Percentiles rank a stretch among this genome's conserved stretches.
Conservation (phyloP, 1,140 invertebrate species). For the Potamilus streckersoni region DNA sequence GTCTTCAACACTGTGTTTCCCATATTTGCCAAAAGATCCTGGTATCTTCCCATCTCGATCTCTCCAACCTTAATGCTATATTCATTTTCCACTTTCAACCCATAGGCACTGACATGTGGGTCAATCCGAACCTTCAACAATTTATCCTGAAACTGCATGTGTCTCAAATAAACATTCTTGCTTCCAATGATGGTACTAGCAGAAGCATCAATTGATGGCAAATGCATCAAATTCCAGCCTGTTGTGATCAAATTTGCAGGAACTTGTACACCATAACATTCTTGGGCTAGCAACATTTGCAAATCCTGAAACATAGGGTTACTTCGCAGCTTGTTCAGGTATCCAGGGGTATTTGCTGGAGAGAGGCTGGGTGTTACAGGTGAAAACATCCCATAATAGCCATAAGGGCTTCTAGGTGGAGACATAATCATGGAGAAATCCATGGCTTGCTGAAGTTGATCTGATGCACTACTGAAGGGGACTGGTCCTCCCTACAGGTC, state of each 20-base stretch:
- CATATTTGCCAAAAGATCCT: constrained; percentile 33
- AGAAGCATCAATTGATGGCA: constrained; percentile 5
- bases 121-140: constrained; percentile 33
- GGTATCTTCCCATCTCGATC: constrained; percentile 39
- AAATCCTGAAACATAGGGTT: constrained; percentile 42
- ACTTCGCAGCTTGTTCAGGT: constrained; percentile 29
- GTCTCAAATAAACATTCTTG: constrained; percentile 31
- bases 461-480: too few species aligned
- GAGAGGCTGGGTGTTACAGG: not conserved
- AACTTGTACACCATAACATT: constrained; percentile 37
- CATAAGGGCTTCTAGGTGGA: constrained; percentile 23
- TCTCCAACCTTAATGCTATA: constrained; percentile 34
- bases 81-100: constrained; percentile 28
- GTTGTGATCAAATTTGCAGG: constrained; percentile 40
- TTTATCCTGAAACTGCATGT: constrained; percentile 37
- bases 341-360: not conserved
- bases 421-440: constrained; percentile 12
- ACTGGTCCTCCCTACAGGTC: too few species aligned
- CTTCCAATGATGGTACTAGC: constrained; percentile 1
- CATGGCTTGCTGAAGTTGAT: too few species aligned
- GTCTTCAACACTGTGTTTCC: constrained; percentile 17
- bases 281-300: constrained; percentile 33
- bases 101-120: constrained; percentile 23
- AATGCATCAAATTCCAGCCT: constrained; percentile 32
- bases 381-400: constrained; percentile 17